phyloP scores from a whole-genome alignment of 1,140 invertebrate species.

The Nomia melanderi region DNA sequence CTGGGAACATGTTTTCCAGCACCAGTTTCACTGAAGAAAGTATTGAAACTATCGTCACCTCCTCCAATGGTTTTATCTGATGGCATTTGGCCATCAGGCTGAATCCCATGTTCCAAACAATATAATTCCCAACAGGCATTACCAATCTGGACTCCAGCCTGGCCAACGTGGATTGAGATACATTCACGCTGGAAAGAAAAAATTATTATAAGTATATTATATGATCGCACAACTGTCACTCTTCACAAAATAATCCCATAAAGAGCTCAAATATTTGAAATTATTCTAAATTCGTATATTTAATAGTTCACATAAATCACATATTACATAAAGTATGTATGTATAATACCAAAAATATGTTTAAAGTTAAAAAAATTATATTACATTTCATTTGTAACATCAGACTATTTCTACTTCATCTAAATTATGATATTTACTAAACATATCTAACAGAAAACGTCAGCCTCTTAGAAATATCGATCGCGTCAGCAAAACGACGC shows the following conservation, averaged over 20 bases:
- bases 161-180: slow-evolving; percentile 91
- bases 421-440: neutral
- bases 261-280: neutral
- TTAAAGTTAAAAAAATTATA: neutral
- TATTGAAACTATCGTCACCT: slow-evolving; percentile 83
- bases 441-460: neutral
- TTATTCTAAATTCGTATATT: neutral
- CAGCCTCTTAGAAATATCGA: slow-evolving; percentile 19
- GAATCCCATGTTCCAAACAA: slow-evolving; percentile 65
- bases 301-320: neutral
- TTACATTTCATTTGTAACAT: neutral
- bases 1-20: slow-evolving; percentile 58
- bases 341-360: neutral
- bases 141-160: slow-evolving; percentile 94
- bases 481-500: slow-evolving; percentile 22
- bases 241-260: neutral
- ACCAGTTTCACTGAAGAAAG: slow-evolving; percentile 68
- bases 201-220: neutral
- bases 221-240: no score
- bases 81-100: slow-evolving; percentile 83
- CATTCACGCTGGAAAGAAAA: slow-evolving; percentile 83
- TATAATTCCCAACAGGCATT: slow-evolving; percentile 85
- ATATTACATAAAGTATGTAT: neutral
- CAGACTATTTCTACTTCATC: neutral
- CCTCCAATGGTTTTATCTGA: slow-evolving; percentile 73